Percentiles rank a stretch among this genome's conserved stretches.
Evolutionary conservation across 2,113 vertebrate genomes (phyloP).

Genomic region (Microcebus griseorufus): DNA sequence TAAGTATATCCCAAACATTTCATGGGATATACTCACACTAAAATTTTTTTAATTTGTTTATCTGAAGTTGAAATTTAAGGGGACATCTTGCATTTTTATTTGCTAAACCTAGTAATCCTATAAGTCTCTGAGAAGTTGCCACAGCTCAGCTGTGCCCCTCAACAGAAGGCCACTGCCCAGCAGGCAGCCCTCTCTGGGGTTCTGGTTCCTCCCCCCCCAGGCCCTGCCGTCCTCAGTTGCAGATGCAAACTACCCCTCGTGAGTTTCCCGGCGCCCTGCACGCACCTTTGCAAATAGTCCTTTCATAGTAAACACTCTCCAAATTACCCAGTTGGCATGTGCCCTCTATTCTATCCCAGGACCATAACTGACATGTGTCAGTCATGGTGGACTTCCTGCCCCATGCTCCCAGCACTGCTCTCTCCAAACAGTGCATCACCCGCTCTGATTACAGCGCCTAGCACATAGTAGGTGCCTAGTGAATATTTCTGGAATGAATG

Average conservation of each 20-base stretch:
- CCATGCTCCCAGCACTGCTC: accelerated
- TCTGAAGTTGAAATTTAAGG: background rate
- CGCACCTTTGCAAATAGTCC: accelerated
- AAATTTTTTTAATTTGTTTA: background rate
- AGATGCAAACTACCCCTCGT: accelerated
- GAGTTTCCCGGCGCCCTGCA: too few relatives aligned
- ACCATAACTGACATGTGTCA: accelerated
- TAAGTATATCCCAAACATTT: background rate
- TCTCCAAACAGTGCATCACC: background rate
- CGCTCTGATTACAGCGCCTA: background rate
- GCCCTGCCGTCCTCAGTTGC: too few relatives aligned
- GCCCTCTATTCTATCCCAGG: accelerated
- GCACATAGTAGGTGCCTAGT: background rate
- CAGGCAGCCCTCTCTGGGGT: background rate
- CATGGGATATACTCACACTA: background rate
- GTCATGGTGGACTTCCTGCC: accelerated
- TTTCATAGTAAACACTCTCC: background rate
- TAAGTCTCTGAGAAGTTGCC: background rate
- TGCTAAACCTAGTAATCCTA: background rate
- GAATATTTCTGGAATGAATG: background rate
- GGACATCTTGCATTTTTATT: background rate
- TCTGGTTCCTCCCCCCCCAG: background rate
- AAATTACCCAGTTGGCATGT: accelerated
- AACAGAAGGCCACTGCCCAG: background rate
- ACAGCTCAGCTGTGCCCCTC: too few relatives aligned